Conservation (phyloP, 2,797 vertebrate species). For the Prionace glauca region DNA sequence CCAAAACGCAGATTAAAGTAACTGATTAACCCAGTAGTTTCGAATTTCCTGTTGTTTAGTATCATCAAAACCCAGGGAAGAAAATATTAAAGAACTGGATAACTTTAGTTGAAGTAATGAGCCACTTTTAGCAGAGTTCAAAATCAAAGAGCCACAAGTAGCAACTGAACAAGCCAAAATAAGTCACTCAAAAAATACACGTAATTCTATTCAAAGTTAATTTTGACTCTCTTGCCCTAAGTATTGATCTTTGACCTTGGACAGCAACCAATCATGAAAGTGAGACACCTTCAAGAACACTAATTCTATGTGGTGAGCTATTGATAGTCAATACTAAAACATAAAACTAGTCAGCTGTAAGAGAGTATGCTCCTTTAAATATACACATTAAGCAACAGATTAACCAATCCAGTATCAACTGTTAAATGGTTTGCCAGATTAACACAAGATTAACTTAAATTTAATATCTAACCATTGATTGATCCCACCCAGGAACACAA, state of each 20-base stretch:
- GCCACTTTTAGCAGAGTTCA: neutral
- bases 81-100: neutral
- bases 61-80: neutral
- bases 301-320: neutral
- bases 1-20: neutral
- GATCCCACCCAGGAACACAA: neutral
- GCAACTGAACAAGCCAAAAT: conserved; percentile 1
- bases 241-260: conserved; percentile 26
- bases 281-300: neutral
- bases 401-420: neutral
- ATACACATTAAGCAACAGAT: neutral
- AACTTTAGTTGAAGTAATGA: neutral
- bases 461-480: neutral
- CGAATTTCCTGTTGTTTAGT: neutral
- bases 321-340: neutral
- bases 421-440: neutral
- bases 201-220: conserved; percentile 2
- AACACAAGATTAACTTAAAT: neutral
- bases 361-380: neutral
- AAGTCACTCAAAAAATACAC: neutral
- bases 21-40: neutral
- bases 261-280: neutral
- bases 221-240: neutral
- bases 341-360: neutral
- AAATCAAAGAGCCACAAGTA: neutral